Conservation (phyloP, 2,113 vertebrate genomes). For the Cryptoleucopteryx plumbea region DNA sequence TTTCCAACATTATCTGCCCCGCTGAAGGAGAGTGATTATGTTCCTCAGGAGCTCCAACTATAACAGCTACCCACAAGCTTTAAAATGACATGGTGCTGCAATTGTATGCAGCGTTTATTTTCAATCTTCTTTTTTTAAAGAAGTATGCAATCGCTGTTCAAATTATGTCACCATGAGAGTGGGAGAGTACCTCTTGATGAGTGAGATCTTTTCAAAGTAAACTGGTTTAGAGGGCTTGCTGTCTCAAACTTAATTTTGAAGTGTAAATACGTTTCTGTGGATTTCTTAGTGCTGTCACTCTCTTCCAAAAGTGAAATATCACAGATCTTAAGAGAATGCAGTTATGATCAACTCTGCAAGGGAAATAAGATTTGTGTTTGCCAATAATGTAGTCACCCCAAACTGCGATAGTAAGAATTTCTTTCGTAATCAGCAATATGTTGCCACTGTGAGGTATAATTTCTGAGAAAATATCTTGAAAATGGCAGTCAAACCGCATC, state of each 20-base stretch:
- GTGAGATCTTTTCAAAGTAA: not conserved
- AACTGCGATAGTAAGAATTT: not conserved
- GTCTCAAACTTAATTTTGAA: not conserved
- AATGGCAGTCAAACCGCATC: not conserved
- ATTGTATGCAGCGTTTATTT: not conserved
- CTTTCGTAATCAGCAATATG: not conserved
- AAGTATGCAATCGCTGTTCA: not conserved
- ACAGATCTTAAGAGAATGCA: not conserved
- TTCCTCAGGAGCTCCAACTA: not conserved
- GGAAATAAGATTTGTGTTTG: not conserved
- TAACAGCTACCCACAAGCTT: not conserved
- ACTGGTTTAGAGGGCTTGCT: not conserved
- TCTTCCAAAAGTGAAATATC: not conserved
- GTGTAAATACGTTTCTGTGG: not conserved
- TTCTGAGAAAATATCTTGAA: constrained; percentile 14
- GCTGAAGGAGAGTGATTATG: not conserved
- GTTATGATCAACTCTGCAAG: not conserved
- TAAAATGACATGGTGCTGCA: not conserved
- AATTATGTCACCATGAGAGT: not conserved
- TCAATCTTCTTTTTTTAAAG: not conserved
- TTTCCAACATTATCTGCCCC: not conserved
- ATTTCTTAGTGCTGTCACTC: not conserved
- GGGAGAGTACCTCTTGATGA: not conserved
- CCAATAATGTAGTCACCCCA: not conserved
- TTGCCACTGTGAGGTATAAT: not conserved